phyloP scores from a whole-genome alignment of 2,797 vertebrate species.

The Tauraco hartlaubi region DNA sequence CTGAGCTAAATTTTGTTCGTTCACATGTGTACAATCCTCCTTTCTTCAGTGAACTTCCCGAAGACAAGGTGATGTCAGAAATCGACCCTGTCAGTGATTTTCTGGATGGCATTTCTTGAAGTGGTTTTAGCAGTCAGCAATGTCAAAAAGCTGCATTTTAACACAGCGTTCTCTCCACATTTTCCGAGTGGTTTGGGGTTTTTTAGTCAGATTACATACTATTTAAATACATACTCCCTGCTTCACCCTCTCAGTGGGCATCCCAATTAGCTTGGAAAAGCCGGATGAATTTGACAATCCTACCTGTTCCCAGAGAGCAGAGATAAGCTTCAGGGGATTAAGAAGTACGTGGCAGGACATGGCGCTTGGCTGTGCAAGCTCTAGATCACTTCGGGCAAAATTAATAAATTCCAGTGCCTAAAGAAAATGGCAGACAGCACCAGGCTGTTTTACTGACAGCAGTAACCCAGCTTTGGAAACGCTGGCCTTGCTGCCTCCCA shows the following conservation, averaged over 20 bases:
- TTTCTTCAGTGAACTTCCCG: background rate
- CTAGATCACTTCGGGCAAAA: background rate
- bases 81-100: background rate
- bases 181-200: rapidly evolving
- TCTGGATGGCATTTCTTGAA: background rate
- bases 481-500: background rate
- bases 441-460: background rate
- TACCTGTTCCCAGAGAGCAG: background rate
- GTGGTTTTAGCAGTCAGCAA: background rate
- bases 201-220: background rate
- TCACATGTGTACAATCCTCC: background rate
- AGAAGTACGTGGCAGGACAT: background rate
- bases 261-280: background rate
- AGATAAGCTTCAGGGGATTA: background rate
- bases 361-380: background rate
- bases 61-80: background rate
- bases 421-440: background rate
- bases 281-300: background rate
- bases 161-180: background rate
- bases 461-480: background rate
- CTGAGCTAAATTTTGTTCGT: background rate
- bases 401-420: background rate
- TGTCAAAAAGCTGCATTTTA: background rate
- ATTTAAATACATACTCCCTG: background rate
- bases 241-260: background rate